Evolutionary conservation across 2,797 vertebrate genomes (phyloP), one percentile per base, ranked within the genome.

Genomic region (Enteromius trimaculatus): DNA sequence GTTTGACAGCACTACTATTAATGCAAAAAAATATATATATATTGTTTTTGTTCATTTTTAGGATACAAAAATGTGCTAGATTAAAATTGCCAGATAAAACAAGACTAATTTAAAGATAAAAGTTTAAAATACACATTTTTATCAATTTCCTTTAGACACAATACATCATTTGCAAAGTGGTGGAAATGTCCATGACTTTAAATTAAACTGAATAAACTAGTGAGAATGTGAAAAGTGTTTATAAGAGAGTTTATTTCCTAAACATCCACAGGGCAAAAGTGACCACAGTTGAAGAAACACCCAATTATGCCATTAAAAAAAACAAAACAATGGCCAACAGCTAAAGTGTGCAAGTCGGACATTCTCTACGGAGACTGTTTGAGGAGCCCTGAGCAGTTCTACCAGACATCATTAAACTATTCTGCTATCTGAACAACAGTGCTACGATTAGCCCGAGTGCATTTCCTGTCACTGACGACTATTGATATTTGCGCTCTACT

Each of bases 351-450:
- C 37, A 4, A 26, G n/a, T 17, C 53, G 6, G n/a, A 42, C 34
- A 77, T 60, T 58, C 74, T 76, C 34, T 60, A 16, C 14, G 49
- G 31, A 75, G 29, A 37, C 71, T 9, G 49, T 75, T 19, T 42
- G 53, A 42, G 74, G 8, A 60, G 55, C 79, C 69, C 13, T 72
- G 39, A 62, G 53, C 68, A 31, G n/a, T 71, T 80, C 49, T 71
- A 80, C 79, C 53, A 62, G 39, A 62, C 79, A 72, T 81, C 68
- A 72, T 81, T 81, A 72, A 72, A 71, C 68, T 58, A 81, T 71
- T 58, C 53, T 81, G 68, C 66, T 58, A 49, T 71, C 29, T 49
- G 79, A 72, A 49, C 79, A 80, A 47, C 66, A 80, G 51, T 72
- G 29, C 58, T 49, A n/a, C 26, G 39, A 81, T 81, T 64, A 64